phyloP scores from a whole-genome alignment of 2,113 vertebrate genomes.

The Stegastes partitus region DNA sequence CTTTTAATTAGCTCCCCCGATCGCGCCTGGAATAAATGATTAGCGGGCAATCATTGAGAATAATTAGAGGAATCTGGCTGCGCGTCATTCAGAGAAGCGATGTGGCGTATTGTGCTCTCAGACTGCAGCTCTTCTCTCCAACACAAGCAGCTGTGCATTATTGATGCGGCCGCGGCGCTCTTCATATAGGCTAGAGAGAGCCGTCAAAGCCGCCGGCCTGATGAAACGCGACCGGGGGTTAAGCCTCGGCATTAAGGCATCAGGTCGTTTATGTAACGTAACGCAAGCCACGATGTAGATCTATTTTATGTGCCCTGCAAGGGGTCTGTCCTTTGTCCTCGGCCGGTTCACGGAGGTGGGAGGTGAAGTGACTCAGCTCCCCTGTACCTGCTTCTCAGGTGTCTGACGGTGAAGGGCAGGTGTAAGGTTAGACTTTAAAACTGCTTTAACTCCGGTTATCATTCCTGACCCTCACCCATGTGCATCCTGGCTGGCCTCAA shows the following conservation, averaged over 20 bases:
- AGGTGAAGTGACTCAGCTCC: constrained; percentile 32
- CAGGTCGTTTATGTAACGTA: background rate
- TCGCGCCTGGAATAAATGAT: constrained; percentile 7
- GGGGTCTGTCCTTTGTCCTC: constrained; percentile 54
- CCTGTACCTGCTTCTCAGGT: constrained; percentile 60
- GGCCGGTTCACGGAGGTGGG: background rate
- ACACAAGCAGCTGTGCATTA: constrained; percentile 41
- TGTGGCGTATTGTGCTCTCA: background rate
- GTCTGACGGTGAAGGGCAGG: constrained; percentile 39
- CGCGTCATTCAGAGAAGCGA: background rate
- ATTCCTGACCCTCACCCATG: background rate
- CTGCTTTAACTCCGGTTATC: background rate
- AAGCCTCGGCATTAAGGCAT: background rate
- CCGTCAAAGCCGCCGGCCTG: constrained; percentile 7
- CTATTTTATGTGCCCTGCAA: constrained; percentile 16
- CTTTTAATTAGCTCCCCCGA: constrained; percentile 43
- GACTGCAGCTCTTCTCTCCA: background rate
- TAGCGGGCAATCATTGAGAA: constrained; percentile 6
- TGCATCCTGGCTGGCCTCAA: background rate
- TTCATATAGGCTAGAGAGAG: background rate
- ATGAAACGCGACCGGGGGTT: constrained; percentile 4
- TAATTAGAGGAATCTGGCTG: constrained; percentile 11
- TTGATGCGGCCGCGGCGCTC: constrained; percentile 32
- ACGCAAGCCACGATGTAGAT: background rate
- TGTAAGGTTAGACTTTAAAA: constrained; percentile 24